These are phyloP conservation scores for Rattus rattus DNA, from an alignment of 2,113 vertebrate genomes.

Conservation along the genomic window DNA sequence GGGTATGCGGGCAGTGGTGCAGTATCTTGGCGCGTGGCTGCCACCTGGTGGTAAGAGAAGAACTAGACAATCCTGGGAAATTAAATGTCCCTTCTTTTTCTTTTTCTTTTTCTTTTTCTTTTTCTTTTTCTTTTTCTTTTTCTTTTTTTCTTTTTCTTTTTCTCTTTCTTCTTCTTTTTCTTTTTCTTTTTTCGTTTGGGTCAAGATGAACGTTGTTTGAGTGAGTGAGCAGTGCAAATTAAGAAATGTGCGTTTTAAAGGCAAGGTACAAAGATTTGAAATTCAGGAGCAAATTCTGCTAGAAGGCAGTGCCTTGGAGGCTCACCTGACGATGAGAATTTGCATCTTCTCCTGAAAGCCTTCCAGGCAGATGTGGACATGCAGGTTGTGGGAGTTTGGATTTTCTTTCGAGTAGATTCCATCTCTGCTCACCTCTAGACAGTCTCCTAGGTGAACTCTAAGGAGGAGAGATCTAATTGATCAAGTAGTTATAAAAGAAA, in stretches of 20 bases:
- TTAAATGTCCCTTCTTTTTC: not conserved
- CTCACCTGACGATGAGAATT: no score
- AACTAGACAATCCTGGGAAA: not conserved
- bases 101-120: no score
- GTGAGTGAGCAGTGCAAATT: not conserved
- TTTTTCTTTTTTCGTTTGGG: not conserved
- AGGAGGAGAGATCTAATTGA: not conserved
- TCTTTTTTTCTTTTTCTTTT: no score
- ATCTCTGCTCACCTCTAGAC: not conserved
- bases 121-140: no score
- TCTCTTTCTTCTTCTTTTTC: no score
- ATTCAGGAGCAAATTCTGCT: no score
- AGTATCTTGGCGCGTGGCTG: slow-evolving; percentile 21
- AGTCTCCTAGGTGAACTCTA: not conserved
- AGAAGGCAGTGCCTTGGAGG: not conserved
- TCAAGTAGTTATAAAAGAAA: not conserved
- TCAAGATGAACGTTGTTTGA: not conserved
- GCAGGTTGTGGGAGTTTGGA: not conserved
- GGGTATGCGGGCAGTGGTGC: rapidly evolving
- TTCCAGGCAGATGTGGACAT: not conserved
- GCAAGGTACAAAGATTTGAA: not conserved
- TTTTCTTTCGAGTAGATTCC: not conserved
- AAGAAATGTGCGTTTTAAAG: not conserved
- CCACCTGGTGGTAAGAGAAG: slow-evolving; percentile 61
- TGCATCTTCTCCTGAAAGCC: not conserved